Base-by-base conservation (phyloP, 1,140 invertebrate species). In the Eriosoma lanigerum region DNA sequence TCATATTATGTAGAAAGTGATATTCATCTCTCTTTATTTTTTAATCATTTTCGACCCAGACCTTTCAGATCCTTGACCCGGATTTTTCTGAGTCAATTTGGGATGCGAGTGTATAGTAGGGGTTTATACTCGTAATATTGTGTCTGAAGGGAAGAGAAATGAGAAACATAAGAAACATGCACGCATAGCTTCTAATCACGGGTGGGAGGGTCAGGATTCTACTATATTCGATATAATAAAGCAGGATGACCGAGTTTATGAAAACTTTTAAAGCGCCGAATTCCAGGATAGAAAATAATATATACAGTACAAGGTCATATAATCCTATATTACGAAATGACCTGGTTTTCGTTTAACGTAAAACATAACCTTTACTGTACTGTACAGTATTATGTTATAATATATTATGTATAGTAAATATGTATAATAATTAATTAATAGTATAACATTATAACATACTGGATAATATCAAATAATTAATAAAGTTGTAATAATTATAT, bases 11-110 rank as follows among this genome's bases (percentile, higher is more conserved):
- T 62, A 62, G 60, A 62, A 62, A 62, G 60, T n/a, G 60, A 62
- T 32, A 62, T n/a, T n/a, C n/a, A n/a, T n/a, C n/a, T n/a, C n/a
- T n/a, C n/a, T n/a, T n/a, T 66, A 19, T 66, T 44, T 46, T 66
- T 66, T 52, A 29, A 24, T 70, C 12, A n/a, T 58, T 38, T 44
- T 8, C 54, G 29, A 75, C 72, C 72, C 52, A 58, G 72, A 58
- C 72, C 50, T 56, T 75, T 75, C n/a, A 32, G 54, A 58, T 75
- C 72, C 72, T 75, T 75, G 72, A 75, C 72, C 72, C 52, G 52
- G 32, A 56, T 72, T 19, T 19, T 52, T 72, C 46, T 15, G 32
- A 38, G 32, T 38, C 32, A 38, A 38, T 38, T 38, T 38, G 3
- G 32, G 32, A 38, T 8, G 32, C 32, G 9, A 48, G 13, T 48